A percentile compares a stretch with the other conserved stretches of the same genome.
Evolutionary conservation across 2,888 invertebrate genomes (phyloP).

Genomic region (Nasonia oneida): DNA sequence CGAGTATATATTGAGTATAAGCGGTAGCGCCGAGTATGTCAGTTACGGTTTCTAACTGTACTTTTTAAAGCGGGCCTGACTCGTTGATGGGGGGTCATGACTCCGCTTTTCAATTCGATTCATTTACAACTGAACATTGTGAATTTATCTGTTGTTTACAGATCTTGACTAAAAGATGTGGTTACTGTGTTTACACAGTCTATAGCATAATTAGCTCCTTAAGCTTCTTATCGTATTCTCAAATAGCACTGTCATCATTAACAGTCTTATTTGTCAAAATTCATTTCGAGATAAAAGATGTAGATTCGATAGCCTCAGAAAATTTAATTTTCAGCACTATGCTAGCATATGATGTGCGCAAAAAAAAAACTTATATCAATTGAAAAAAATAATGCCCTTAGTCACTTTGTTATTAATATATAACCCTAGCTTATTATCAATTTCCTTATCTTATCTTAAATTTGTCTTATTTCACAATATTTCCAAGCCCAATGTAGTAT

Average conservation of each 20-base stretch:
- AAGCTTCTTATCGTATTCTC: not conserved
- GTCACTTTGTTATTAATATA: not conserved
- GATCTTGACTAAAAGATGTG: not conserved
- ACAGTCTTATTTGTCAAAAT: not conserved
- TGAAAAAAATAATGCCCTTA: too few relatives aligned
- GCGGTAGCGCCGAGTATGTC: not conserved
- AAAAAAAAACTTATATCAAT: too few relatives aligned
- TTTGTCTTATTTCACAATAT: conserved; percentile 15
- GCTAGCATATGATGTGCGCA: too few relatives aligned
- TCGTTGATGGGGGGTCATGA: not conserved
- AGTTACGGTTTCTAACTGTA: conserved; percentile 3
- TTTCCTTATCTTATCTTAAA: conserved; percentile 19
- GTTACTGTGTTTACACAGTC: not conserved
- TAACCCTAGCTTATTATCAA: not conserved
- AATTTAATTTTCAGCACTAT: too few relatives aligned
- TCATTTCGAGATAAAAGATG: not conserved
- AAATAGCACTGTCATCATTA: not conserved
- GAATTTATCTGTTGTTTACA: not conserved
- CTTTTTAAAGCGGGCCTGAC: not conserved
- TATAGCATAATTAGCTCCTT: not conserved
- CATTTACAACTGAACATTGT: not conserved
- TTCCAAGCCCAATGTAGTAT: not conserved
- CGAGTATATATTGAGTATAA: not conserved
- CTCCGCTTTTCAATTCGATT: not conserved
- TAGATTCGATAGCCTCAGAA: not conserved